These are phyloP conservation scores for Prorops nasuta DNA, from an alignment of 1,140 invertebrate species.

Conservation along the genomic window DNA sequence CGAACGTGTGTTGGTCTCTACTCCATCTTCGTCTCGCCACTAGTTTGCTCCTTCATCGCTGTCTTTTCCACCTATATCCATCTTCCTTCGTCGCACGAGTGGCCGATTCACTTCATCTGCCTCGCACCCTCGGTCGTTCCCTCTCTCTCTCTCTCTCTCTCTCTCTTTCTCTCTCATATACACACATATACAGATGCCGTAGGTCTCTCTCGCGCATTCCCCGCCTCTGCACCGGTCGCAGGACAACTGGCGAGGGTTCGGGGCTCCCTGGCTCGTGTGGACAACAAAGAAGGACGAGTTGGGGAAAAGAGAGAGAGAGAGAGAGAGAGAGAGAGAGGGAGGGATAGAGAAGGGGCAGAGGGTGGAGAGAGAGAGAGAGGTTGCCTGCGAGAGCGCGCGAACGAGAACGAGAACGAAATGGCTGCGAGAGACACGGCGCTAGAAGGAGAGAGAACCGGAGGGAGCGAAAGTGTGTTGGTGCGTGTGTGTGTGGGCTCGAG, in stretches of 20 bases:
- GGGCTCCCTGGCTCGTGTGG: conserved; percentile 50
- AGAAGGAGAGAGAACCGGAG: conserved; percentile 13
- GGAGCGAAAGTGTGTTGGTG: too few species aligned
- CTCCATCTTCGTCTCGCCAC: conserved; percentile 10
- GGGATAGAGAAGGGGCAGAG: conserved; percentile 21
- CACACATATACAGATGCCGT: too few species aligned
- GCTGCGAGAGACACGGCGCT: conserved; percentile 11
- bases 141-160: conserved; percentile 31
- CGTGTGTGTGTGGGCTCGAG: too few species aligned
- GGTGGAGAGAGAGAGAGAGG: conserved; percentile 20
- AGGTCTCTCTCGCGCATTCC: conserved; percentile 30
- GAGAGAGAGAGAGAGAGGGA: conserved; percentile 10
- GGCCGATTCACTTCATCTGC: conserved; percentile 13
- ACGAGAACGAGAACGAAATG: conserved; percentile 2
- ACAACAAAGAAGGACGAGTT: conserved; percentile 1
- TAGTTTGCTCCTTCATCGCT: background rate
- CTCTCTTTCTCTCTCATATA: conserved; percentile 41
- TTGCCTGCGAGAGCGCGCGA: conserved; percentile 13
- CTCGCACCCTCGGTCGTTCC: conserved; percentile 15
- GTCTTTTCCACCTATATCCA: background rate
- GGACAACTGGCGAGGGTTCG: conserved; percentile 29
- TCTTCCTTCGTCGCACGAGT: too few species aligned
- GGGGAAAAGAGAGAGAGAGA: conserved; percentile 10
- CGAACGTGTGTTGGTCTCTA: conserved; percentile 16
- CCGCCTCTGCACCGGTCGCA: conserved; percentile 44